These are phyloP conservation scores for Engraulis encrasicolus DNA, from an alignment of 2,113 vertebrate species.

Conservation along the genomic window DNA sequence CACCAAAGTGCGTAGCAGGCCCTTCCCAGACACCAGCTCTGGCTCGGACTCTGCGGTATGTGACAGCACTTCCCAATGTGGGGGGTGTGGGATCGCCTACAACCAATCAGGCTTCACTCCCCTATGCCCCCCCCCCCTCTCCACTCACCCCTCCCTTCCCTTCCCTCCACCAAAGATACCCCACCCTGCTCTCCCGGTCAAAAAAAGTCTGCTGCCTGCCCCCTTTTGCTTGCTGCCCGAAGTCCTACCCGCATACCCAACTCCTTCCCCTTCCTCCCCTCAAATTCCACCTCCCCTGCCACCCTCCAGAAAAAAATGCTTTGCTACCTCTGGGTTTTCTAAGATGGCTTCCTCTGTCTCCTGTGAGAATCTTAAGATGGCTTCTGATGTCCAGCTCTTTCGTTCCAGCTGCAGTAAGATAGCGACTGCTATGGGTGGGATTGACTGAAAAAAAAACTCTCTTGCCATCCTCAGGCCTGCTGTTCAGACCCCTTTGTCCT, in stretches of 20 bases:
- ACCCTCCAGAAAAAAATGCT: neutral
- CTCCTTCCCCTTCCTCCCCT: conserved; percentile 28
- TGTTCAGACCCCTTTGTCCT: neutral
- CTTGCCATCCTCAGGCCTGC: neutral
- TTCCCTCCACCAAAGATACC: conserved; percentile 8
- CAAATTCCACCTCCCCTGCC: neutral
- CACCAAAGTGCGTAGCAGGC: conserved; percentile 81
- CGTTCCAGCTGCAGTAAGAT: neutral
- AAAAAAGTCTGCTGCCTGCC: conserved; percentile 44
- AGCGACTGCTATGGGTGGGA: neutral
- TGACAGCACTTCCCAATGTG: conserved; percentile 72
- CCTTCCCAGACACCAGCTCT: conserved; percentile 78
- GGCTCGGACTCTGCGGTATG: conserved; percentile 83
- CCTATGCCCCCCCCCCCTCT: conserved; percentile 27
- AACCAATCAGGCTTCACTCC: conserved; percentile 50
- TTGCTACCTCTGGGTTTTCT: conserved; percentile 33
- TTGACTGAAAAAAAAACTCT: neutral
- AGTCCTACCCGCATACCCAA: conserved; percentile 48
- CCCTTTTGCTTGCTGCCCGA: conserved; percentile 56
- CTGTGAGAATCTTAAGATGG: conserved; percentile 16
- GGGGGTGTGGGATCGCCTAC: conserved; percentile 45
- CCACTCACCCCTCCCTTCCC: conserved; percentile 25
- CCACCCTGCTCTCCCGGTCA: neutral
- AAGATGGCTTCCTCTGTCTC: conserved; percentile 32
- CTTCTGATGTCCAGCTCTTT: conserved; percentile 6